Base-by-base conservation (phyloP, 2,888 invertebrate species). In the Sepiola atlantica region DNA sequence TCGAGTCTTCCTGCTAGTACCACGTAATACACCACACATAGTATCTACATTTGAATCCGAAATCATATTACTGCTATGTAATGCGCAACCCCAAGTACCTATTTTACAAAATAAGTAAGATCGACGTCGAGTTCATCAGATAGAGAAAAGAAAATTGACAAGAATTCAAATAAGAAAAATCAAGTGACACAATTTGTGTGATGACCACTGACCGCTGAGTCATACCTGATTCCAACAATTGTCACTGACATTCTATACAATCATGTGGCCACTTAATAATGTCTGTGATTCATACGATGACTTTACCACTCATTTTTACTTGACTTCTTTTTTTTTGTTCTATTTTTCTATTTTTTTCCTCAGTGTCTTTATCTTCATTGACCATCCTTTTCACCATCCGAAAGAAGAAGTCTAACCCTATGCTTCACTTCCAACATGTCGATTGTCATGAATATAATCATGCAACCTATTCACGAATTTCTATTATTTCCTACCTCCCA, bases 361-460 rank as follows among this genome's bases (percentile, higher is more conserved):
- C 20, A 20, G 18, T 24, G 21, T 77, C 77, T 77, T 32, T 3
- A n/a, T n/a, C n/a, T n/a, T 77, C 77, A 45, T 77, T 77, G n/a
- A 14, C 18, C 14, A 14, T n/a, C n/a, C n/a, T n/a, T 18, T 32
- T 32, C 14, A 14, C 32, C n/a, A 12, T n/a, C 16, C 77, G 16
- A 77, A n/a, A n/a, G n/a, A 21, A 21, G n/a, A 77, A n/a, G n/a
- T 77, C 77, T 77, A 28, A 77, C 28, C 77, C 77, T 16, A 32
- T 32, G n/a, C 77, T 77, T 77, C 77, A 77, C 77, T 77, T n/a
- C 77, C 32, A 77, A n/a, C 77, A 32, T 77, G n/a, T 77, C 32
- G 77, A 77, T 77, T 77, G 77, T 77, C 77, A 77, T 77, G 77
- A 77, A 77, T n/a, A 77, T 77, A 77, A 77, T 77, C n/a, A 77